Evolutionary conservation across 2,888 invertebrate genomes (phyloP), one percentile per base, ranked within the genome.

Genomic region (Morpho achilles): DNA sequence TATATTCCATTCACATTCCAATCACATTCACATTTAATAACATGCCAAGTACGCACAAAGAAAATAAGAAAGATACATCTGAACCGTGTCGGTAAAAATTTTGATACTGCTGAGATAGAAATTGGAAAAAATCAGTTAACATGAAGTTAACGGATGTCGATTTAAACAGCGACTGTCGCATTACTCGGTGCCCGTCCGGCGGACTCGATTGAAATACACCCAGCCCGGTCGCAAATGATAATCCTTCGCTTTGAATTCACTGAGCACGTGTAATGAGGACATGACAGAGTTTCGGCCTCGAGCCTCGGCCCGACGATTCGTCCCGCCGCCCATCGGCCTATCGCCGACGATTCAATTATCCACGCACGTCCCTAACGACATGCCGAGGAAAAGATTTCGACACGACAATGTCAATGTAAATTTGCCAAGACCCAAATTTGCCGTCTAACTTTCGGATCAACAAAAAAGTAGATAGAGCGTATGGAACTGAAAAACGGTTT

Each of bases 191-290:
- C 4, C 32, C 32, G 32, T 43, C 43, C 3, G 10, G 40, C n/a
- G 45, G 48, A 44, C 49, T 49, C 52, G 45, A 52, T 9, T 39
- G n/a, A 8, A 46, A 41, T 51, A 51, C 52, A 45, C 44, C 10
- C 32, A 41, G 50, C 39, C 16, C 16, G 16, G 1, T 58, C 45
- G 46, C 46, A 50, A 58, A 61, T 56, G 50, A 50, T 62, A 59
- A 62, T 59, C 47, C 51, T 40, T n/a, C 47, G 32, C 53, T 61
- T 56, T 42, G 59, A 59, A 62, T 59, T 62, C 62, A 59, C 51
- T 32, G 48, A 51, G 59, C 53, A 44, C 32, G 50, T 50, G 41
- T 49, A 56, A 59, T 54, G 42, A 55, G 56, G 53, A 56, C 53
- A 59, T 43, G 52, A 42, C 53, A 56, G 60, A 54, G 58, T 45